A percentile compares a stretch with the other conserved stretches of the same genome.
Conservation (phyloP, 2,113 vertebrate species). For the Chaetodon auriga region DNA sequence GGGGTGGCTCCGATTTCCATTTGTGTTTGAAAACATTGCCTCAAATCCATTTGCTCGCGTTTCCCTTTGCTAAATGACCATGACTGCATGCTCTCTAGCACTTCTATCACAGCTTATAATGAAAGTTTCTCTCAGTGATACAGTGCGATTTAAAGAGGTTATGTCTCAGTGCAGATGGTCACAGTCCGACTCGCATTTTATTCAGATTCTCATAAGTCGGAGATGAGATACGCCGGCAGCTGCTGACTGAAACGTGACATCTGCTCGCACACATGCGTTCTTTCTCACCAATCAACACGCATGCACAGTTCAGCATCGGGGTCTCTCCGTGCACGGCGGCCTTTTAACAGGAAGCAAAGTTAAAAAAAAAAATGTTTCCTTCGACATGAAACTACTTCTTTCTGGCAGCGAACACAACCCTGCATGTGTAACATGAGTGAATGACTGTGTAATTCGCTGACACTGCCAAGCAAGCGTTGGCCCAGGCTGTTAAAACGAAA, state of each 20-base stretch:
- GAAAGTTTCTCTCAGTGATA: conserved; percentile 11
- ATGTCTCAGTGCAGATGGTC: conserved; percentile 27
- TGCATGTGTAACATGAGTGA: conserved; percentile 17
- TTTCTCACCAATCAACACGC: conserved; percentile 40
- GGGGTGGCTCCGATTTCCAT: conserved; percentile 32
- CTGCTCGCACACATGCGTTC: conserved; percentile 28
- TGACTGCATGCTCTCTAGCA: neutral
- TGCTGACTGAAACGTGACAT: conserved; percentile 50
- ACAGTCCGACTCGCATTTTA: conserved; percentile 18
- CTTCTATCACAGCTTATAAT: neutral
- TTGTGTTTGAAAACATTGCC: conserved; percentile 50
- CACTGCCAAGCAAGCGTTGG: conserved; percentile 37
- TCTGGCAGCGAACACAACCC: conserved; percentile 11
- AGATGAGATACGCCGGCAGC: conserved; percentile 63
- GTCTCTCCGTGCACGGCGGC: conserved; percentile 6
- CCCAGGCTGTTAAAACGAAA: conserved; percentile 45
- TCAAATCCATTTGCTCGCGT: conserved; percentile 21
- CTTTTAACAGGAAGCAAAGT: conserved; percentile 11
- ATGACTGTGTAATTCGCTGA: conserved; percentile 34
- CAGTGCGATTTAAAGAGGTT: neutral
- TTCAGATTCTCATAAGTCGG: conserved; percentile 50
- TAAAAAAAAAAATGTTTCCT: neutral
- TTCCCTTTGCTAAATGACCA: conserved; percentile 19
- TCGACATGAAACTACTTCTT: conserved; percentile 19
- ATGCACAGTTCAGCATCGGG: conserved; percentile 3